Evolutionary conservation across 2,797 vertebrate genomes (phyloP).

Genomic region (Enteromius treurensis): DNA sequence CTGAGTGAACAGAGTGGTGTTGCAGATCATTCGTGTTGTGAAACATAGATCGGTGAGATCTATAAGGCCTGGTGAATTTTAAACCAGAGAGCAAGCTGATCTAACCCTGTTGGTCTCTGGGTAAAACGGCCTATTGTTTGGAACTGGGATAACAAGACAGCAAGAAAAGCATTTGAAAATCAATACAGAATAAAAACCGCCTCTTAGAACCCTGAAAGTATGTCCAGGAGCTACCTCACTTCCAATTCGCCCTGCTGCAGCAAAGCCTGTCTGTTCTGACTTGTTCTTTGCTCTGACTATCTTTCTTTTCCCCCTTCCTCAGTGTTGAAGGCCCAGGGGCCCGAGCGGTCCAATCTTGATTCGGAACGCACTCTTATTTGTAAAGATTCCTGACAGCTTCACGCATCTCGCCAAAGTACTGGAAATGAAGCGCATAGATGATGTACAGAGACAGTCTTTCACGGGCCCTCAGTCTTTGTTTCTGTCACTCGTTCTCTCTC

Average conservation of each 20-base stretch:
- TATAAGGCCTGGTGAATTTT: constrained; percentile 29
- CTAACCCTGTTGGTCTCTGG: constrained; percentile 21
- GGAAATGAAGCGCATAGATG: constrained; percentile 45
- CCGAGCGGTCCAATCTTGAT: constrained; percentile 33
- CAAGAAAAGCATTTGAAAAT: constrained; percentile 51
- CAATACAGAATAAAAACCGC: constrained; percentile 43
- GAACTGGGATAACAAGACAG: constrained; percentile 55
- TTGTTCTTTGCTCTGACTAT: constrained; percentile 27
- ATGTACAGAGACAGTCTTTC: constrained; percentile 51
- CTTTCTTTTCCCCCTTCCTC: constrained; percentile 17
- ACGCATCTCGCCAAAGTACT: constrained; percentile 39
- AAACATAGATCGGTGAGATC: constrained; percentile 13
- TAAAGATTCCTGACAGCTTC: constrained; percentile 52
- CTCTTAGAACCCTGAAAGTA: constrained; percentile 40
- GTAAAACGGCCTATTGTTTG: constrained; percentile 39
- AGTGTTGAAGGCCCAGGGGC: constrained; percentile 19
- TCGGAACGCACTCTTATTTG: constrained; percentile 39
- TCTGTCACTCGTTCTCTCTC: constrained; percentile 38
- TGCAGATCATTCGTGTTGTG: background rate
- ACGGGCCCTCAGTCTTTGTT: constrained; percentile 45
- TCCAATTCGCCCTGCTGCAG: background rate
- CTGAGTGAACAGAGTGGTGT: background rate
- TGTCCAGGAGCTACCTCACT: constrained; percentile 40
- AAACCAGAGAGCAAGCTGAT: constrained; percentile 14
- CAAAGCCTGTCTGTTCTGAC: constrained; percentile 27